Evolutionary conservation across 2,113 vertebrate genomes (phyloP).

Genomic region (Arothron firmamentum): DNA sequence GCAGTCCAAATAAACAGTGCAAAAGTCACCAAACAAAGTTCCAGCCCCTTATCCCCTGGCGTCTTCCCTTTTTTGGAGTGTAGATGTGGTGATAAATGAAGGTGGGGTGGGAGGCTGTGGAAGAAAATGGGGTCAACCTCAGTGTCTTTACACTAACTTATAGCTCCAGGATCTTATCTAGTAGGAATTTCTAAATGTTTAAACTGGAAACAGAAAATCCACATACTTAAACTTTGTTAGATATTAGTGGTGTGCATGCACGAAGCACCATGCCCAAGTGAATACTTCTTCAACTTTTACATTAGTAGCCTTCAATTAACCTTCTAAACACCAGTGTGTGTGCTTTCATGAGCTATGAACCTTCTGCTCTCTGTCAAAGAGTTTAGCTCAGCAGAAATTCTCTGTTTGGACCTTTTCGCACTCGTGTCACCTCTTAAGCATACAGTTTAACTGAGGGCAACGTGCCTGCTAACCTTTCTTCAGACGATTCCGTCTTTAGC

Average conservation of each 20-base stretch:
- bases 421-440: constrained; percentile 61
- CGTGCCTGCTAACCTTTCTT: constrained; percentile 61
- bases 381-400: constrained; percentile 17
- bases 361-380: constrained; percentile 27
- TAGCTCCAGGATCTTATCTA: constrained; percentile 60
- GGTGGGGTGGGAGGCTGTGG: neutral
- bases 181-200: constrained; percentile 71
- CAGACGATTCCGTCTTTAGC: constrained; percentile 41
- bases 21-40: no score
- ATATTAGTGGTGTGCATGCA: constrained; percentile 2
- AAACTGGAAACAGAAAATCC: constrained; percentile 60
- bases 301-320: constrained; percentile 37
- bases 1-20: neutral
- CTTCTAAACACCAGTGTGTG: constrained; percentile 9
- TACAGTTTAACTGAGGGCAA: constrained; percentile 58
- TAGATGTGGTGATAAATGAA: constrained; percentile 14
- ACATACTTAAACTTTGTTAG: constrained; percentile 18
- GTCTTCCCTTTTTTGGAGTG: constrained; percentile 31
- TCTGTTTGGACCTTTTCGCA: constrained; percentile 34
- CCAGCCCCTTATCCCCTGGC: neutral
- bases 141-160: constrained; percentile 52
- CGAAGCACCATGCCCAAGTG: constrained; percentile 20
- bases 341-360: constrained; percentile 21
- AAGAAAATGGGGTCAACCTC: constrained; percentile 31
- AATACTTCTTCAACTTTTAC: constrained; percentile 44